A percentile compares a stretch with the other conserved stretches of the same genome.
Evolutionary conservation across 2,113 vertebrate genomes (phyloP).

Genomic region (Globicephala melas): DNA sequence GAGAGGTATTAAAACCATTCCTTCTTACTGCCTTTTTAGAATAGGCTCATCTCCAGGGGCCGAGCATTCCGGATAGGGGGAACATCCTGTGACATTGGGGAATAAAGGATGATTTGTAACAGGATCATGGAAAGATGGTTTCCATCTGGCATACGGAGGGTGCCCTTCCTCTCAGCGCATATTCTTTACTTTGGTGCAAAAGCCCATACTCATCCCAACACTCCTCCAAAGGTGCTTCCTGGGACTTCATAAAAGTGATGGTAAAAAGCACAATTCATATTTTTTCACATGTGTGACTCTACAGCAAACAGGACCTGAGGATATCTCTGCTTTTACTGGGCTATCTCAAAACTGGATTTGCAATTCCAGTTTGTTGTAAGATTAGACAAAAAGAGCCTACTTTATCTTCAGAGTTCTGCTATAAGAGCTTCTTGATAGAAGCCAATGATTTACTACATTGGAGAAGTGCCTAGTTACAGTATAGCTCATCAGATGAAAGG

Average conservation of each 20-base stretch:
- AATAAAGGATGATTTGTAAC: constrained; percentile 40
- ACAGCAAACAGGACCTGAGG: not conserved
- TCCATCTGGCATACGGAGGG: not conserved
- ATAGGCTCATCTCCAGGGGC: not conserved
- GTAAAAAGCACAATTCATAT: not conserved
- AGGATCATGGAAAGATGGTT: not conserved
- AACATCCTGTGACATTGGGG: not conserved
- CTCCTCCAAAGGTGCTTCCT: not conserved
- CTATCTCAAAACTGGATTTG: not conserved
- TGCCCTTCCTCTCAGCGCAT: constrained; percentile 28
- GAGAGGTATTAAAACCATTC: not conserved
- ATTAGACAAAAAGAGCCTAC: not conserved
- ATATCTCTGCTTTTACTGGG: not conserved
- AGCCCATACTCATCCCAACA: not conserved
- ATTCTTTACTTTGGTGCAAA: constrained; percentile 22
- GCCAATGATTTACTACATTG: too few species aligned
- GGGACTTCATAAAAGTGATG: constrained; percentile 29
- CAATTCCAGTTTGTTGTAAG: not conserved
- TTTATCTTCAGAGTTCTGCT: not conserved
- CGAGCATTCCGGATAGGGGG: not conserved
- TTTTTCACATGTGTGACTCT: constrained; percentile 40
- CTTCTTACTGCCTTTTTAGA: not conserved
- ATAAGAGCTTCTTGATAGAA: not conserved
- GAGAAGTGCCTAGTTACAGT: not conserved
- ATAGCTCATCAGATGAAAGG: not conserved